Evolutionary conservation across 2,113 vertebrate genomes (phyloP), one percentile per base, ranked within the genome.

Genomic region (Micronycteris hirsuta): DNA sequence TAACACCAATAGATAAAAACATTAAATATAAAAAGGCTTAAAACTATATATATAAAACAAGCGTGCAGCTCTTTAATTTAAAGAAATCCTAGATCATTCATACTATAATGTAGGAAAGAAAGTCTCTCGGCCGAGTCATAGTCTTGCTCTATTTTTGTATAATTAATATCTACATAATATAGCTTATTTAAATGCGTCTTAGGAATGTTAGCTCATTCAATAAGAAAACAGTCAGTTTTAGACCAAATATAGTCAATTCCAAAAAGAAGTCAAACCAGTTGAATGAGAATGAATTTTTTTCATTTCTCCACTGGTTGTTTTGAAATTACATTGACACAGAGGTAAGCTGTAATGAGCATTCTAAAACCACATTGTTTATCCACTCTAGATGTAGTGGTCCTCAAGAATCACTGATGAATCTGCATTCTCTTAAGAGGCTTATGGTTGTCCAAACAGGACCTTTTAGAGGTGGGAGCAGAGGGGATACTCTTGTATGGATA

Each of bases 41-140:
- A 89, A 97, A 83, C 70, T 94, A 65, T 86, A 45, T 85, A 96
- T 94, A 80, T 70, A 96, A 97, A 96, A 92, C 93, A 96, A 95
- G 71, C 28, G 81, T 36, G 13, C 52, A 91, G 31, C 33, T 88
- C 28, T 92, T 91, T 47, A 92, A 93, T 77, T 81, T 85, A 71
- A 98, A 95, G 89, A 94, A 93, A 93, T 36, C 22, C 45, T 74
- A 76, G 15, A 20, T 96, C 45, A 58, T 36, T 49, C 38, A 70
- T 20, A 65, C 54, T 88, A 65, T 49, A 81, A 70, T 10, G 26
- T 87, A 95, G 61, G 20, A 58, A 73, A 92, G 20, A 70, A 73
- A 92, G 86, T 73, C 43, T 94, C 71, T 87, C 90, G 83, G 84
- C 76, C 96, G 78, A 94, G 45, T 87, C 67, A 47, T 83, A 41